These are phyloP conservation scores for Albula glossodonta DNA, from an alignment of 2,113 vertebrate species.

Conservation along the genomic window DNA sequence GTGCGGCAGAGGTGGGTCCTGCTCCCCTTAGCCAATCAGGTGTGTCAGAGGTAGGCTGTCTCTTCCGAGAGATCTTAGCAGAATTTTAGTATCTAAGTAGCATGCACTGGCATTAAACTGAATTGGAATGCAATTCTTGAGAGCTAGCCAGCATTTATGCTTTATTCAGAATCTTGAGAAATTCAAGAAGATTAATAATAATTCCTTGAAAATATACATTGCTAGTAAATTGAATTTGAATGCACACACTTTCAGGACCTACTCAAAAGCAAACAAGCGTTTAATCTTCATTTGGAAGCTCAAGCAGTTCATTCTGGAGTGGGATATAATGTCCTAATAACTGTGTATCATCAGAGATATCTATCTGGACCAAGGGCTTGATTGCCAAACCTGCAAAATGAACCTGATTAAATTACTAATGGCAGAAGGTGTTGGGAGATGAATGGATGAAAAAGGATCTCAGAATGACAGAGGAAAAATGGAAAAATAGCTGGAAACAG, in stretches of 20 bases:
- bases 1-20: constrained; percentile 75
- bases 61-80: background rate
- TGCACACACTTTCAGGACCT: background rate
- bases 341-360: too few relatives aligned
- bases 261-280: background rate
- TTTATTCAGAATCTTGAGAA: background rate
- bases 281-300: background rate
- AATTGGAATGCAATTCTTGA: background rate
- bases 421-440: too few relatives aligned
- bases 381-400: background rate
- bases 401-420: too few relatives aligned
- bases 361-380: background rate
- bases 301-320: background rate
- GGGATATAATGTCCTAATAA: background rate
- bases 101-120: background rate
- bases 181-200: background rate
- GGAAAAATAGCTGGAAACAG: too few relatives aligned
- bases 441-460: too few relatives aligned
- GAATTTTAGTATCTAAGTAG: background rate
- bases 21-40: background rate
- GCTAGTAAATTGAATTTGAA: too few relatives aligned
- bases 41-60: background rate
- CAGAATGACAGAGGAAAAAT: too few relatives aligned
- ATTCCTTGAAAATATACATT: too few relatives aligned
- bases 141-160: background rate